phyloP scores from a whole-genome alignment of 2,797 vertebrate genomes.

The Gymnoscopelus braueri region DNA sequence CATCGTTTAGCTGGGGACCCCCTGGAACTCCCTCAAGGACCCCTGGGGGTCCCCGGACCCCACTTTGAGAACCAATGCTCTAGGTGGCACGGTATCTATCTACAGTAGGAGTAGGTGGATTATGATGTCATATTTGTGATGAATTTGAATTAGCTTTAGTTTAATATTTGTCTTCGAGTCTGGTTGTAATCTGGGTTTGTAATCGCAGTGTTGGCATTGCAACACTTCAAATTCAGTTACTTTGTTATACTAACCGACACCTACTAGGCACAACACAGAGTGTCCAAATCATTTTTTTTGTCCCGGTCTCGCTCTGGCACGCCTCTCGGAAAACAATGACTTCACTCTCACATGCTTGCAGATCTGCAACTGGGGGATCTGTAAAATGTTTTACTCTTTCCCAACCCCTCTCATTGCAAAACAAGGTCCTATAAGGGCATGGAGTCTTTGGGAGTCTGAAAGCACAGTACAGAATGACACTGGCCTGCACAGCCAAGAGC shows the following conservation, averaged over 20 bases:
- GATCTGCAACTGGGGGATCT: slow-evolving; percentile 66
- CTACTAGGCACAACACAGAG: slow-evolving; percentile 37
- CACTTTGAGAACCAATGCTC: no score
- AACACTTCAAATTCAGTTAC: slow-evolving; percentile 16
- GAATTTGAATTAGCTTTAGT: background rate
- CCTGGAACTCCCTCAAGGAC: no score
- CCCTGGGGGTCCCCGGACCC: no score
- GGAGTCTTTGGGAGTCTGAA: slow-evolving; percentile 42
- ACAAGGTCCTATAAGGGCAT: slow-evolving; percentile 78
- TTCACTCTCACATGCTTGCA: slow-evolving; percentile 78
- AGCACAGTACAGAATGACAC: slow-evolving; percentile 15
- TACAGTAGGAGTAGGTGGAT: no score
- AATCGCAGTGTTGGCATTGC: slow-evolving; percentile 3
- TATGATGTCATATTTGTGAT: background rate
- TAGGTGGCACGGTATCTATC: no score
- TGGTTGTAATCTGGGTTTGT: no score
- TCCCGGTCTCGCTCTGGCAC: slow-evolving; percentile 67
- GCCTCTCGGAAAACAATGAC: slow-evolving; percentile 76
- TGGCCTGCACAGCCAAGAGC: slow-evolving; percentile 11
- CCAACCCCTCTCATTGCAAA: slow-evolving; percentile 65
- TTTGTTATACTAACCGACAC: slow-evolving; percentile 32
- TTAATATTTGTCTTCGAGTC: slow-evolving; percentile 5
- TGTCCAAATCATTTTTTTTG: slow-evolving; percentile 64
- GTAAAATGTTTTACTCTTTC: slow-evolving; percentile 76
- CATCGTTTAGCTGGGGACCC: no score